Base-by-base conservation (phyloP, 2,113 vertebrate genomes). In the Raja brachyura region DNA sequence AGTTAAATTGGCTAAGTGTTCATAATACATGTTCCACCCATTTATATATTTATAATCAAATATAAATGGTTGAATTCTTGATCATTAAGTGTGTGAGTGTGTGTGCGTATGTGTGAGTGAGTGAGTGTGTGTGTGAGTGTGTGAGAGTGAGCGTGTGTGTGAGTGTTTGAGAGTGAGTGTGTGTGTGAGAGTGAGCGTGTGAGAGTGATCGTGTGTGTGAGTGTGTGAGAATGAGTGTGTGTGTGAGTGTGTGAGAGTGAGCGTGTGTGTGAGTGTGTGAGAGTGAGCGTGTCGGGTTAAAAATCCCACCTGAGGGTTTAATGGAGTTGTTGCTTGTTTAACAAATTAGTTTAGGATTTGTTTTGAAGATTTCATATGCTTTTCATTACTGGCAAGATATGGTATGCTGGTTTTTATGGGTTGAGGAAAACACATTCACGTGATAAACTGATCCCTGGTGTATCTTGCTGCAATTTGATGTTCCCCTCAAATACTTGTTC, bases 311-410 rank as follows among this genome's bases (percentile, higher is more conserved):
- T 88, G 59, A 88, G 56, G 28, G n/a, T 88, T 88, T 63, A 59
- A 88, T 88, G 83, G 59, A 88, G 83, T 88, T 88, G n/a, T 88
- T 88, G 83, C 83, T 88, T 88, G 83, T 88, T 63, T 63, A 63
- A 88, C 83, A 88, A 88, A 88, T 88, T 88, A 66, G 83, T 31
- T 61, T 16, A 88, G 59, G 28, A 63, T 61, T 66, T 86, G 56
- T 86, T 88, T 88, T 88, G 83, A 88, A 13, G 83, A 31, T 66
- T 88, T 25, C 83, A n/a, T 88, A 63, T 88, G 83, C 83, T 88
- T 88, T 88, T 88, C 59, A 88, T 88, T 88, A 88, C 83, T 66
- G 56, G 61, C 56, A 86, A 86, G 83, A 88, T 88, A 88, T 88
- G 83, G 83, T 63, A 88, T 88, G 59, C 59, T 88, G 83, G 59